Percentiles rank a stretch among this genome's conserved stretches.
Evolutionary conservation across 92 coral and sea anemone genomes (phyloP).

Genomic region (Paragorgia papillata): DNA sequence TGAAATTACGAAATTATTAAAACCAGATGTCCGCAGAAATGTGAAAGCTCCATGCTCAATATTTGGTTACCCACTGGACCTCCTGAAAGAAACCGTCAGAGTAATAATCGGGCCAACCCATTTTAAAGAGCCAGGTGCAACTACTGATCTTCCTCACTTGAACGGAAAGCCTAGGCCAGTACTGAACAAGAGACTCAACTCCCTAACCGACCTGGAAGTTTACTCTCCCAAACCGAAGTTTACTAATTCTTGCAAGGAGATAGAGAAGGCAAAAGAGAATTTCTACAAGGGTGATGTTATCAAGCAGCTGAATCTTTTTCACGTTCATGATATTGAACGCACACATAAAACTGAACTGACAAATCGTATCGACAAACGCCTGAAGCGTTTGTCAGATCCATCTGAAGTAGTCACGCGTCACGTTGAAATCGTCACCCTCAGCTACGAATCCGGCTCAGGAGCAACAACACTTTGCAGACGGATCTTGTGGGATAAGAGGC

Average conservation of each 20-base stretch:
- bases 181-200: conserved; percentile 55
- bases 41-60: conserved; percentile 45
- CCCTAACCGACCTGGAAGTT: conserved; percentile 67
- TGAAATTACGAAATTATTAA: conserved; percentile 39
- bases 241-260: conserved; percentile 13
- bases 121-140: conserved; percentile 57
- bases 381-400: conserved; percentile 35
- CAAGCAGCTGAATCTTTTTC: conserved; percentile 52
- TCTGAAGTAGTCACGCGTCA: conserved; percentile 33
- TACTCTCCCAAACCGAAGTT: conserved; percentile 59
- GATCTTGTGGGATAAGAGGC: conserved; percentile 56
- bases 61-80: conserved; percentile 42
- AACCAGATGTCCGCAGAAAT: conserved; percentile 45
- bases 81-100: conserved; percentile 50
- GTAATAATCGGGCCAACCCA: conserved; percentile 59
- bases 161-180: conserved; percentile 45
- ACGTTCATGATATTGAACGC: conserved; percentile 54
- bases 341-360: conserved; percentile 35
- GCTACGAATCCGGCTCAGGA: conserved; percentile 69
- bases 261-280: conserved; percentile 49
- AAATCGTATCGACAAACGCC: conserved; percentile 23
- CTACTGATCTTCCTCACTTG: conserved; percentile 55
- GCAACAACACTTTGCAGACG: conserved; percentile 68
- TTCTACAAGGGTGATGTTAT: conserved; percentile 65
- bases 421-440: conserved; percentile 53